A percentile compares a stretch with the other conserved stretches of the same genome.
These are phyloP conservation scores for Pomacea maculata DNA, from an alignment of 1,140 invertebrate genomes.

Conservation along the genomic window DNA sequence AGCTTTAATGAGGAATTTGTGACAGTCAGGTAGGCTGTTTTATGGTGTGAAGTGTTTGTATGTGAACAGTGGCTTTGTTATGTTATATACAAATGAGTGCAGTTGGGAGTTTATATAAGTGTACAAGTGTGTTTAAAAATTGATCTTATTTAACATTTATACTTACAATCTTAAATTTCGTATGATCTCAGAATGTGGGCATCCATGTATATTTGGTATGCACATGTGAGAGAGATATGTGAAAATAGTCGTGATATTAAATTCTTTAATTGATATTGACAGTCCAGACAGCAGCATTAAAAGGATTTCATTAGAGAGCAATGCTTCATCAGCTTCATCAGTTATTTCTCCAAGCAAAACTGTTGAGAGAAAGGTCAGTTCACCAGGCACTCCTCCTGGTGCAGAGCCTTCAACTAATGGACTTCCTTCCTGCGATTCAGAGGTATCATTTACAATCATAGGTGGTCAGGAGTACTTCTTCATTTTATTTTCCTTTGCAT, in stretches of 20 bases:
- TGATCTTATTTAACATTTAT: too few species aligned
- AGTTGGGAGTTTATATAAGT: constrained; percentile 5
- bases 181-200: too few species aligned
- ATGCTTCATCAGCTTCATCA: constrained; percentile 5
- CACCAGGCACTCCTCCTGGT: constrained; percentile 12
- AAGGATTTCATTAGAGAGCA: neutral
- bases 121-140: neutral
- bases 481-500: too few species aligned
- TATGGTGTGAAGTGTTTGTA: too few species aligned
- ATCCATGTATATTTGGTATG: too few species aligned
- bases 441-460: neutral
- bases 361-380: constrained; percentile 2
- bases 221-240: too few species aligned
- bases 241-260: neutral
- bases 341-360: neutral
- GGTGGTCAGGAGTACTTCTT: neutral
- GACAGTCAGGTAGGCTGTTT: constrained; percentile 26
- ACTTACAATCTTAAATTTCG: too few species aligned
- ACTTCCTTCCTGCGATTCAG: neutral
- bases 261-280: neutral
- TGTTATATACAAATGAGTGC: neutral
- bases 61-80: too few species aligned
- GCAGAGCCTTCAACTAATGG: constrained; percentile 23
- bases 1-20: constrained; percentile 53
- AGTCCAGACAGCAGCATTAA: neutral